Base-by-base conservation (phyloP, 2,888 invertebrate genomes). In the Ochropleura plecta region DNA sequence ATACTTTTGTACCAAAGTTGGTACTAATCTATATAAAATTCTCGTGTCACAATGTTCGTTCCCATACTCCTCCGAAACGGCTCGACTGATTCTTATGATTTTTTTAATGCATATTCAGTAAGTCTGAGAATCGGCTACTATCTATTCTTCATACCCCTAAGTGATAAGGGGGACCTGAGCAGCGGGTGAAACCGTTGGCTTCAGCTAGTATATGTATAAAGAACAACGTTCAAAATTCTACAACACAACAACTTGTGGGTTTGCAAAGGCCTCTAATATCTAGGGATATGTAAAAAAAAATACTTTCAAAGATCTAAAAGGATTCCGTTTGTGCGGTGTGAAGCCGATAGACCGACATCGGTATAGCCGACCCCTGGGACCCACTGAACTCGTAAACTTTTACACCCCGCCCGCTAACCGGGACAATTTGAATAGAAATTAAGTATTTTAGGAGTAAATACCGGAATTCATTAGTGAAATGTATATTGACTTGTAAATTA, bases 301-400 rank as follows among this genome's bases (percentile, higher is more conserved):
- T 70, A 46, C 8, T 73, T 73, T 60, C 51, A 16, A 73, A 63
- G 55, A 65, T 63, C 71, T 76, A 73, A 87, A 80, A 76, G 74
- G 66, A 77, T 82, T 64, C 44, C 53, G 81, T 71, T 78, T 62
- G 60, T 72, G 70, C 73, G 69, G 74, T 76, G 68, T 74, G 70
- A 81, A 80, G 73, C 79, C 83, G 68, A 83, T 78, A 71, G 30
- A 80, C 53, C 64, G 57, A 62, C 62, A 70, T 65, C 51, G 51
- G 53, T 64, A 48, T 12, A 69, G 53, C 64, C 60, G 57, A 66
- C 82, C 78, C 81, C 64, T 14, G 81, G 77, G 76, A 84, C 75
- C 82, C 83, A 78, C 69, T 81, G 79, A 85, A 86, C 87, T 86
- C 87, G 73, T 85, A 87, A 88, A 89, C 81, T 85, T 86, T 88